Evolutionary conservation across 2,888 invertebrate species (phyloP).

Genomic region (Neocrepidodera transversa): DNA sequence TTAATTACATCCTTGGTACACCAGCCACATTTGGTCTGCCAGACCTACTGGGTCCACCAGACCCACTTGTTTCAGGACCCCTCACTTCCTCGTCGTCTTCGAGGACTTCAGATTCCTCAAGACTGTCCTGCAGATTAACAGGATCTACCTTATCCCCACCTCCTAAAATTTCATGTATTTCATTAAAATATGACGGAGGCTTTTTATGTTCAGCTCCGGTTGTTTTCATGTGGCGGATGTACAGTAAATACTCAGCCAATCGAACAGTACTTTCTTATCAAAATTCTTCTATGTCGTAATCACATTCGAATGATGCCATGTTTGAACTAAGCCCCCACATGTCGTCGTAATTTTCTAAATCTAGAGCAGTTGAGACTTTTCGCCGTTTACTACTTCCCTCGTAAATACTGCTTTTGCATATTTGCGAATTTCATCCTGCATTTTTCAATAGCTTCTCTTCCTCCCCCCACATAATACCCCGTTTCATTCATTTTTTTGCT

Average conservation of each 20-base stretch:
- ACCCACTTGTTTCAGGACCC: constrained; percentile 2
- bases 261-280: too few relatives aligned
- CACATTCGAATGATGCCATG: too few relatives aligned
- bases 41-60: neutral
- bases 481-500: constrained; percentile 4
- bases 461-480: constrained; percentile 5
- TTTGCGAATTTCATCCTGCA: constrained; percentile 8
- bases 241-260: neutral
- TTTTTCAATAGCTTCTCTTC: constrained; percentile 12
- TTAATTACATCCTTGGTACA: neutral
- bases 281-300: too few relatives aligned
- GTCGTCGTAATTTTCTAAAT: too few relatives aligned
- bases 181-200: constrained; percentile 1
- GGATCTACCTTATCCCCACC: constrained; percentile 1
- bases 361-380: too few relatives aligned
- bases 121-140: constrained; percentile 1
- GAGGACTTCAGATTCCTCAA: neutral
- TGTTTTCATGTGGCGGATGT: neutral
- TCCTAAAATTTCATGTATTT: too few relatives aligned
- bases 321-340: too few relatives aligned
- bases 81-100: neutral
- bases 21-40: neutral
- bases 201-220: too few relatives aligned
- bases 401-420: too few relatives aligned
- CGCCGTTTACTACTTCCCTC: too few relatives aligned